A percentile compares a stretch with the other conserved stretches of the same genome.
phyloP scores from a whole-genome alignment of 2,113 vertebrate genomes.

The Misgurnus anguillicaudatus region DNA sequence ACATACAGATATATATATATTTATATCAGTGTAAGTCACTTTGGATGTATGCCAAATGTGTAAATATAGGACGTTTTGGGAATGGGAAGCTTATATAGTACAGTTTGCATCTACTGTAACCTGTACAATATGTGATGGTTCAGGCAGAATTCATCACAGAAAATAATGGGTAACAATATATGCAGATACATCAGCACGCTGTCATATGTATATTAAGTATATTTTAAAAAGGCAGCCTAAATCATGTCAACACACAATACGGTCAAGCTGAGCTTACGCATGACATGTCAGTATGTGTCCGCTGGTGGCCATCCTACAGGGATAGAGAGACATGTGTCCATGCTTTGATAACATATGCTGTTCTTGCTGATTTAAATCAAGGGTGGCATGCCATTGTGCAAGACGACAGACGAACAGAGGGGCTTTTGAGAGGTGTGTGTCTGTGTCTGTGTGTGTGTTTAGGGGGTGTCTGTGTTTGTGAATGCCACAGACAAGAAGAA shows the following conservation, averaged over 20 bases:
- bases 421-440: slow-evolving; percentile 18
- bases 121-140: too few relatives aligned
- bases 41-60: too few relatives aligned
- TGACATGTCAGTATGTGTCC: slow-evolving; percentile 25
- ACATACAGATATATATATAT: too few relatives aligned
- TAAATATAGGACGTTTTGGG: too few relatives aligned
- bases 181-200: not conserved
- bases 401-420: slow-evolving; percentile 43
- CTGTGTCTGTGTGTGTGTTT: slow-evolving; percentile 10
- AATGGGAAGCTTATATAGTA: too few relatives aligned
- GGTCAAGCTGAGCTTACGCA: slow-evolving; percentile 18
- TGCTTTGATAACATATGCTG: slow-evolving; percentile 56
- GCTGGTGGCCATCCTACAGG: not conserved
- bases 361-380: slow-evolving; percentile 37
- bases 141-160: too few relatives aligned
- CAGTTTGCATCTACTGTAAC: too few relatives aligned
- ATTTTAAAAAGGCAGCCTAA: slow-evolving; percentile 6
- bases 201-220: not conserved
- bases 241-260: not conserved
- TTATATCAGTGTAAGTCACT: too few relatives aligned
- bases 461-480: slow-evolving; percentile 7
- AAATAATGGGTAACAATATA: not conserved
- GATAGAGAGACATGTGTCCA: slow-evolving; percentile 44
- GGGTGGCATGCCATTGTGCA: slow-evolving; percentile 11
- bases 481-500: not conserved